Evolutionary conservation across 2,888 invertebrate genomes (phyloP).

Genomic region (Drepana falcataria): DNA sequence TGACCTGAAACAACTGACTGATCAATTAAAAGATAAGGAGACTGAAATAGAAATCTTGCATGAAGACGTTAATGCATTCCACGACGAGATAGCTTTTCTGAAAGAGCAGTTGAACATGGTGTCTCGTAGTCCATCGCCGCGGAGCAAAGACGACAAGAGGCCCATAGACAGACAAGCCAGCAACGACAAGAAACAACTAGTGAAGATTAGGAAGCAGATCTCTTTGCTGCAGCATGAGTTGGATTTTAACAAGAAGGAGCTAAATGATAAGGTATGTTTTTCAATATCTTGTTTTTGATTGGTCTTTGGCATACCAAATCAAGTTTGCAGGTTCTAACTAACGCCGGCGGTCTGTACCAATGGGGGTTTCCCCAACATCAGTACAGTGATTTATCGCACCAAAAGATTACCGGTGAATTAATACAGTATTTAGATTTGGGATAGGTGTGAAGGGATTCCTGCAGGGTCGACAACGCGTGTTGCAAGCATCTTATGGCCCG

Average conservation of each 20-base stretch:
- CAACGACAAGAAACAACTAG: constrained; percentile 79
- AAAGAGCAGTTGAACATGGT: constrained; percentile 70
- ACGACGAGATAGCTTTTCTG: constrained; percentile 68
- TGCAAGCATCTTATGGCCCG: too few species aligned
- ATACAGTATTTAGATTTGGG: too few species aligned
- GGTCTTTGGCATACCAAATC: not conserved
- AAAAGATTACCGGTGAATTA: too few species aligned
- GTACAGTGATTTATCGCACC: too few species aligned
- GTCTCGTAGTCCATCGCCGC: constrained; percentile 77
- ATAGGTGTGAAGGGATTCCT: too few species aligned
- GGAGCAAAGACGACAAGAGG: constrained; percentile 76
- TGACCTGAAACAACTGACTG: constrained; percentile 59
- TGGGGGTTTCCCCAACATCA: too few species aligned
- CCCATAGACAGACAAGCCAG: constrained; percentile 69
- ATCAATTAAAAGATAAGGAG: constrained; percentile 70
- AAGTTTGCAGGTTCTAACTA: too few species aligned
- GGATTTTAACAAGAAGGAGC: constrained; percentile 68
- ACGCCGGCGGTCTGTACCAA: too few species aligned
- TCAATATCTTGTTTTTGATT: not conserved
- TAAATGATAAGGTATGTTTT: constrained; percentile 63
- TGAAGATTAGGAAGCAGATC: constrained; percentile 69
- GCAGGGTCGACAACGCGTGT: too few species aligned
- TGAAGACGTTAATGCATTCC: constrained; percentile 71
- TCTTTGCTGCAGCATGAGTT: constrained; percentile 65
- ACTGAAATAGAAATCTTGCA: constrained; percentile 76